Base-by-base conservation (phyloP, 1,140 invertebrate species). In the Chironomus tepperi region DNA sequence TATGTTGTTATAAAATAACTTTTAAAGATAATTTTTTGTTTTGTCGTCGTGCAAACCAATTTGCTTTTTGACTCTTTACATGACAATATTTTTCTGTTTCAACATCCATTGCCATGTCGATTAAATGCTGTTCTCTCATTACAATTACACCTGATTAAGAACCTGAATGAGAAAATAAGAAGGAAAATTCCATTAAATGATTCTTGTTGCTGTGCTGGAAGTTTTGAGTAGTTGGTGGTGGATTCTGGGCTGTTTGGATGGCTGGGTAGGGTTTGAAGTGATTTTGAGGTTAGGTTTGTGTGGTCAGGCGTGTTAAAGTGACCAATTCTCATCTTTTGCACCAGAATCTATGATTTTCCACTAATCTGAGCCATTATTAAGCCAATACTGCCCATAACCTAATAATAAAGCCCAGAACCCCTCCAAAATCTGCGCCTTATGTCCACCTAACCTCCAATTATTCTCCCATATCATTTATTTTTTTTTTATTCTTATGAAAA, bases 111-210 rank as follows among this genome's bases (percentile, higher is more conserved):
- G 24, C 24, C 7, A 57, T 57, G 47, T 57, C 47, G 47, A 57
- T 57, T 57, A 57, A 57, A 57, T 57, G 47, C n/a, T 57, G 47
- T 57, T 57, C 47, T 57, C 47, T 57, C 47, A 57, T 57, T 57
- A 57, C 47, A 57, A 57, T 57, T 57, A 57, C 47, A 57, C 47
- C 47, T 57, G 47, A 57, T 57, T 57, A 57, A 57, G 47, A 57
- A 57, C 7, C 12, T n/a, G n/a, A n/a, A 10, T 15, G n/a, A 9
- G 43, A 47, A 9, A 15, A 47, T 9, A 47, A 15, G 15, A 15
- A 57, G n/a, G 3, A 15, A 57, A 57, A 57, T 57, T 57, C 47
- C 47, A 57, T 57, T 57, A 12, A n/a, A 57, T n/a, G 47, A 57
- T 57, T 57, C 47, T 34, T 34, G 5, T 34, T 34, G 24, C 24